These are phyloP conservation scores for Melospiza melodia DNA, from an alignment of 2,113 vertebrate species.

Conservation along the genomic window DNA sequence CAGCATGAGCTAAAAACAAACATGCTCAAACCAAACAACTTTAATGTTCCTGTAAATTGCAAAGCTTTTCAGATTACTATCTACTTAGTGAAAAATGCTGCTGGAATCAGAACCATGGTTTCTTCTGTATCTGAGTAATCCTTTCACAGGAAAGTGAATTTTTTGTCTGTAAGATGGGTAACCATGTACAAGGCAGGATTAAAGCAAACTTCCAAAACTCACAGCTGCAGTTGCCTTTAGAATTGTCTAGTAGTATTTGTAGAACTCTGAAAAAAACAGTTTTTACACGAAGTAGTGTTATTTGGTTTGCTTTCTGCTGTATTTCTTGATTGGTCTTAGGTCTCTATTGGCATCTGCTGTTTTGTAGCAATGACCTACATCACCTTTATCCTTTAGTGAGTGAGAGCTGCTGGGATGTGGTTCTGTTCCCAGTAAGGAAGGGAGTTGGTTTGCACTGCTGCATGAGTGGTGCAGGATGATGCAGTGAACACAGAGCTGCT, in stretches of 20 bases:
- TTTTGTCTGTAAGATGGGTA: not conserved
- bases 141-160: not conserved
- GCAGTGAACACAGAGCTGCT: not conserved
- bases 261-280: not conserved
- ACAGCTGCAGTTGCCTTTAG: not conserved
- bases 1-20: not conserved
- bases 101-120: not conserved
- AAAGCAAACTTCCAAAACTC: not conserved
- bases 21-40: not conserved
- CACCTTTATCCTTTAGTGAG: not conserved
- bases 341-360: not conserved
- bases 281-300: not conserved
- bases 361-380: not conserved
- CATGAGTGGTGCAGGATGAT: not conserved
- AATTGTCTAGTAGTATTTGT: not conserved
- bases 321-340: not conserved
- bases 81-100: not conserved
- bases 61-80: not conserved
- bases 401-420: accelerated
- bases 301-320: not conserved
- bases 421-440: not conserved
- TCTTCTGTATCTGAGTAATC: not conserved
- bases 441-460: not conserved
- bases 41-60: not conserved
- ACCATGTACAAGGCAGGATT: not conserved